phyloP scores from a whole-genome alignment of 2,888 invertebrate genomes.

The Bembecia ichneumoniformis region DNA sequence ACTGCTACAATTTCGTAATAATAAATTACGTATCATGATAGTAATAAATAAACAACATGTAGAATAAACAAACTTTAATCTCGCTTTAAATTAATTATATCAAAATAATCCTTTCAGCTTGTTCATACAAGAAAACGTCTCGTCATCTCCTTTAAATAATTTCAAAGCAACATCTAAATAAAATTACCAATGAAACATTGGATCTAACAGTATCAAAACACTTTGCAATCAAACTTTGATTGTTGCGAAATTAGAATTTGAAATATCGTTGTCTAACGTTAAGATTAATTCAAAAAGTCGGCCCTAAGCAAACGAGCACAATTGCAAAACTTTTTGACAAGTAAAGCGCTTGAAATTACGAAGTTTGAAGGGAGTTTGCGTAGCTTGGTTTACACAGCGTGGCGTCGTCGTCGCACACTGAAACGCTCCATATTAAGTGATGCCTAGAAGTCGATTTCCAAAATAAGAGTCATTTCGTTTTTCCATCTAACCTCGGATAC shows the following conservation, averaged over 20 bases:
- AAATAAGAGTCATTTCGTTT: no score
- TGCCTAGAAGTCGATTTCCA: no score
- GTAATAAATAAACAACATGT: no score
- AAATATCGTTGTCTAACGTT: conserved; percentile 23
- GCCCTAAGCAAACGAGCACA: conserved; percentile 34
- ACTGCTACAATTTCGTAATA: no score
- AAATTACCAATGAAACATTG: conserved; percentile 16
- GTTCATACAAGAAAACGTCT: no score
- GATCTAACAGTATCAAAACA: conserved; percentile 11
- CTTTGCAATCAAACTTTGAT: conserved; percentile 40
- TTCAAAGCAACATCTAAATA: conserved; percentile 12
- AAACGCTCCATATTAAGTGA: no score
- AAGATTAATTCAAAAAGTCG: conserved; percentile 44
- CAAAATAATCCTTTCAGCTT: no score
- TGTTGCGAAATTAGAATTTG: conserved; percentile 35
- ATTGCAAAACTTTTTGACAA: conserved; percentile 51
- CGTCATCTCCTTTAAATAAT: no score
- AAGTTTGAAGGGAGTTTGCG: conserved; percentile 26
- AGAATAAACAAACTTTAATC: no score
- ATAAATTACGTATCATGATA: no score
- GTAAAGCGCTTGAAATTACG: conserved; percentile 42
- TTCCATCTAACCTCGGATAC: no score
- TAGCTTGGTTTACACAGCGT: conserved; percentile 1
- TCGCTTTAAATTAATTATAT: no score
- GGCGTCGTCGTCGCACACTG: background rate